These are phyloP conservation scores for Bucorvus abyssinicus DNA, from an alignment of 2,797 vertebrate species.

Conservation along the genomic window DNA sequence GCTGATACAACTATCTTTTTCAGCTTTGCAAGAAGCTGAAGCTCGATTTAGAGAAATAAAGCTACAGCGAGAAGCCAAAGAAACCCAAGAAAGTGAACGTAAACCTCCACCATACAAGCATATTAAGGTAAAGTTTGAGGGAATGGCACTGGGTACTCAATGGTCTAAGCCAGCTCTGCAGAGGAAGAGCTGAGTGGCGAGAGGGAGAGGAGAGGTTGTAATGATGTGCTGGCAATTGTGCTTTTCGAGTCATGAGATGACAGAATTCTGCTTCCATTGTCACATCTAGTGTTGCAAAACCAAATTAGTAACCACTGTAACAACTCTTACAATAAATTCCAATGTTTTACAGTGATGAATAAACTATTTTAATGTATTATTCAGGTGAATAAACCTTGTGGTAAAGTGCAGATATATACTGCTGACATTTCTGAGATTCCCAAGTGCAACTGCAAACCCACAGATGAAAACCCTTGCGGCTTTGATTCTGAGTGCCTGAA, in stretches of 20 bases:
- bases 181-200: background rate
- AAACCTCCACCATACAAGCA: slow-evolving; percentile 96
- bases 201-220: background rate
- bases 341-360: background rate
- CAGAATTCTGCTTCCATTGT: background rate
- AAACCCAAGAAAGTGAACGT: slow-evolving; percentile 91
- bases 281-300: background rate
- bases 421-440: slow-evolving; percentile 96
- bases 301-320: background rate
- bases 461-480: slow-evolving; percentile 90
- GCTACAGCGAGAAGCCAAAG: slow-evolving; percentile 90
- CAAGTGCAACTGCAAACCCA: slow-evolving; percentile 96
- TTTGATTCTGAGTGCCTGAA: slow-evolving; percentile 96
- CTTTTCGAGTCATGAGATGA: background rate
- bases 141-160: background rate
- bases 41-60: slow-evolving; percentile 90
- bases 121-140: slow-evolving; percentile 84
- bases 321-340: background rate
- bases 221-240: background rate
- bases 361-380: background rate
- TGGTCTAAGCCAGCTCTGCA: background rate
- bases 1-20: background rate
- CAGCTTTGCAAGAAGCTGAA: slow-evolving; percentile 93
- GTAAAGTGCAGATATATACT: slow-evolving; percentile 92
- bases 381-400: slow-evolving; percentile 94